Base-by-base conservation (phyloP, 64 coral and sea anemone species). In the Pocillopora verrucosa region DNA sequence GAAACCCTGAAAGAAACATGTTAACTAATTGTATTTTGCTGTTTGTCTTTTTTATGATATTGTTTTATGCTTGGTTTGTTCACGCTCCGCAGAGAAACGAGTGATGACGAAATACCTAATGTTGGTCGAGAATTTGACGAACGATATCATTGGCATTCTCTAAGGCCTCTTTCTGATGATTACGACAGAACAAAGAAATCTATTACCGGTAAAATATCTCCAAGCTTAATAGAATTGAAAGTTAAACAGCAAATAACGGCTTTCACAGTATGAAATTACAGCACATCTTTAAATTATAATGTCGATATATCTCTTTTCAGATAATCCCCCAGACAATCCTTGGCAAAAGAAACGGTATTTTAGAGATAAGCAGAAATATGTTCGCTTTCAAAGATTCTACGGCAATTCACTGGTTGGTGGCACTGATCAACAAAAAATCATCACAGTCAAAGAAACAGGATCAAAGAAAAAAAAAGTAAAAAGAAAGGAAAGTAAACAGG, bases 81-180 rank as follows among this genome's bases (percentile, higher is more conserved):
- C 11, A 38, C 19, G 5, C 22, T 10, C 64, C 77, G 37, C 65
- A 87, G 91, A 64, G 72, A 74, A 61, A 30, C 62, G 30, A 26
- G 5, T 41, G 60, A 78, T 17, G 79, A 74, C 12, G 56, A 80
- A 34, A 34, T 92, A 16, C n/a, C 87, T 36, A 70, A 65, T 19
- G 84, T 82, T 79, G 93, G 93, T 56, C 83, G 41, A 41, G 77
- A 95, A 59, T 95, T 95, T 82, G 93, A 95, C 34, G 93, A 95
- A 45, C 57, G 24, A 37, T 95, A 95, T 17, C 93, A 95, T 38
- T 95, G 93, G 93, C 93, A 95, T 67, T 91, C 93, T 9, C 61
- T 37, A 11, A 95, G 60, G 72, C 93, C 88, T 67, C 89, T 95
- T 13, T 81, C 82, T 69, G 93, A 95, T 68, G 93, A 95, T 75